Evolutionary conservation across 2,113 vertebrate genomes (phyloP).

Genomic region (Damaliscus lunatus): DNA sequence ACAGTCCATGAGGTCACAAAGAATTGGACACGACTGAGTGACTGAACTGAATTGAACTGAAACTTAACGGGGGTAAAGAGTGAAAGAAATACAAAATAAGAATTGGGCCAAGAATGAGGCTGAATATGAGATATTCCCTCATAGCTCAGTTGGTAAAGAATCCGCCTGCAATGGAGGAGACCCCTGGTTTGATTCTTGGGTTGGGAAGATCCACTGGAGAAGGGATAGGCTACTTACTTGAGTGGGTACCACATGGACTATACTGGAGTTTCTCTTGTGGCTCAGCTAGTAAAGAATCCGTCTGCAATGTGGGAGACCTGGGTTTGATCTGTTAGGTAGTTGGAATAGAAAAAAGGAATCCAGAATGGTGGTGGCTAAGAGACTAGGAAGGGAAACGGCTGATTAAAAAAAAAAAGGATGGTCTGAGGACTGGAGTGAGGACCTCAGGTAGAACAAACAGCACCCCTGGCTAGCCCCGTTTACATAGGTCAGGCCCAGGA

Average conservation of each 20-base stretch:
- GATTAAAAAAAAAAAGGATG: too few species aligned
- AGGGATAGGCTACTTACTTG: background rate
- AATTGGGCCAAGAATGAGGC: background rate
- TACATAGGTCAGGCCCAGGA: background rate
- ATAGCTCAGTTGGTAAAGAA: background rate
- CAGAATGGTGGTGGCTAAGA: background rate
- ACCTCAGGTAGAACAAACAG: too few species aligned
- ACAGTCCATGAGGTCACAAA: background rate
- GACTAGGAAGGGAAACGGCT: background rate
- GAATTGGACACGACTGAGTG: background rate
- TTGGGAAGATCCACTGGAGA: background rate
- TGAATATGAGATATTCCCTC: background rate
- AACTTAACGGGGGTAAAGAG: background rate
- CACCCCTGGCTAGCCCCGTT: background rate
- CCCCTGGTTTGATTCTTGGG: background rate
- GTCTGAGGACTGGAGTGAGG: background rate
- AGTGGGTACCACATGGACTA: background rate
- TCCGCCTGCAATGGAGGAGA: background rate
- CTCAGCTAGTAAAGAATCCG: background rate
- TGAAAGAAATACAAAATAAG: background rate
- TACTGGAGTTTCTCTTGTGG: background rate
- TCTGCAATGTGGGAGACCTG: background rate
- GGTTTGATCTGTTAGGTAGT: background rate
- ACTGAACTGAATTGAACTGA: background rate
- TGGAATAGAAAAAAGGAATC: background rate